Evolutionary conservation across 35 echinoderm and acorn worm genomes (phyloP).

Genomic region (Strongylocentrotus purpuratus): DNA sequence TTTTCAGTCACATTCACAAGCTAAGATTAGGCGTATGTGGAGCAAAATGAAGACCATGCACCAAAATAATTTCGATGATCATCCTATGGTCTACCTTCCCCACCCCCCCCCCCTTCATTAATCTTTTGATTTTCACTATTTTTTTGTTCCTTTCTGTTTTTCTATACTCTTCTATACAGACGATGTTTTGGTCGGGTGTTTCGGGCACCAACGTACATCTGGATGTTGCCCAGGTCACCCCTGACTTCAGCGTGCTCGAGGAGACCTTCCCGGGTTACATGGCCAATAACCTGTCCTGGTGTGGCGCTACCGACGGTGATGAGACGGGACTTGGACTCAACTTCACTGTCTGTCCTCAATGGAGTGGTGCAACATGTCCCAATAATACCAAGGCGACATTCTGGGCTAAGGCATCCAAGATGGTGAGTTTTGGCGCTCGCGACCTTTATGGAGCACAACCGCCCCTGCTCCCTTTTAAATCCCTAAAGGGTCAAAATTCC

Average conservation of each 20-base stretch:
- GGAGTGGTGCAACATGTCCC: neutral
- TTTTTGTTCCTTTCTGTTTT: too few relatives aligned
- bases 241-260: neutral
- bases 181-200: slow-evolving; percentile 44
- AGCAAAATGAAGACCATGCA: too few relatives aligned
- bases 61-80: too few relatives aligned
- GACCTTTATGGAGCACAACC: too few relatives aligned
- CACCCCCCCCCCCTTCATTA: too few relatives aligned
- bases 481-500: too few relatives aligned
- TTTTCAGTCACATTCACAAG: too few relatives aligned
- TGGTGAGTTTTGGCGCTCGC: neutral
- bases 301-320: neutral
- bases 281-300: slow-evolving; percentile 41
- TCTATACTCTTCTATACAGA: neutral
- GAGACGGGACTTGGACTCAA: neutral
- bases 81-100: too few relatives aligned
- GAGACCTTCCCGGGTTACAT: slow-evolving; percentile 27
- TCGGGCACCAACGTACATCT: neutral
- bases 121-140: too few relatives aligned
- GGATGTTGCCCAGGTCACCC: slow-evolving; percentile 32
- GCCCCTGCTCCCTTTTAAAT: too few relatives aligned
- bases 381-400: slow-evolving; percentile 26
- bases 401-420: slow-evolving; percentile 8
- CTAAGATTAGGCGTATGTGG: too few relatives aligned
- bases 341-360: slow-evolving; percentile 25